Evolutionary conservation across 2,888 invertebrate genomes (phyloP).

Genomic region (Pelosia muscerda): DNA sequence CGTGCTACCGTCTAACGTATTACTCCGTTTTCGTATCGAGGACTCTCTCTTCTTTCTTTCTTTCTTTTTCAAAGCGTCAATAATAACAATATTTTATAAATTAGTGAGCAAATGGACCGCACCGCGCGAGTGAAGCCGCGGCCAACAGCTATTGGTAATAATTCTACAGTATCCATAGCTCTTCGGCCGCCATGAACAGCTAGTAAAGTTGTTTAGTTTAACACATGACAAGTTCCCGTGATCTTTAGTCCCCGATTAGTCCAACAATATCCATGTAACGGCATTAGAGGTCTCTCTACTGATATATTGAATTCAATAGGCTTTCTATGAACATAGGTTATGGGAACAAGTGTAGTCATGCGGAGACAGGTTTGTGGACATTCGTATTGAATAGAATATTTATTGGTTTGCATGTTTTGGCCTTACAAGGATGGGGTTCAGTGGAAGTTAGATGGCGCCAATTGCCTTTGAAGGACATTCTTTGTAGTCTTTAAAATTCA

Average conservation of each 20-base stretch:
- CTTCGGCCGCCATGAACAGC: too few relatives aligned
- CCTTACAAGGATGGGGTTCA: conserved; percentile 36
- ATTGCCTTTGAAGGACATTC: neutral
- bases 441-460: conserved; percentile 24
- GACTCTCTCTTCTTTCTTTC: too few relatives aligned
- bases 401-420: conserved; percentile 48
- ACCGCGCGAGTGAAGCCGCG: too few relatives aligned
- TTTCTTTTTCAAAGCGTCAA: too few relatives aligned
- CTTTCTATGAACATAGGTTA: conserved; percentile 56
- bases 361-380: conserved; percentile 53
- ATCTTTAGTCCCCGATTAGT: conserved; percentile 50
- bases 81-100: too few relatives aligned
- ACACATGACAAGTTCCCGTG: conserved; percentile 35
- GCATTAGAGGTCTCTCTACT: conserved; percentile 45
- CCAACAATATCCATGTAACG: conserved; percentile 49
- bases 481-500: neutral
- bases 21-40: too few relatives aligned
- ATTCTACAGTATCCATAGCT: neutral
- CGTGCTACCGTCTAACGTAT: too few relatives aligned
- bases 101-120: too few relatives aligned
- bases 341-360: conserved; percentile 52
- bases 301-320: conserved; percentile 50
- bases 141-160: too few relatives aligned
- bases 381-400: conserved; percentile 48
- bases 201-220: conserved; percentile 50